Percentiles rank a stretch among this genome's conserved stretches.
These are phyloP conservation scores for Nibea albiflora DNA, from an alignment of 2,113 vertebrate genomes.

Conservation along the genomic window DNA sequence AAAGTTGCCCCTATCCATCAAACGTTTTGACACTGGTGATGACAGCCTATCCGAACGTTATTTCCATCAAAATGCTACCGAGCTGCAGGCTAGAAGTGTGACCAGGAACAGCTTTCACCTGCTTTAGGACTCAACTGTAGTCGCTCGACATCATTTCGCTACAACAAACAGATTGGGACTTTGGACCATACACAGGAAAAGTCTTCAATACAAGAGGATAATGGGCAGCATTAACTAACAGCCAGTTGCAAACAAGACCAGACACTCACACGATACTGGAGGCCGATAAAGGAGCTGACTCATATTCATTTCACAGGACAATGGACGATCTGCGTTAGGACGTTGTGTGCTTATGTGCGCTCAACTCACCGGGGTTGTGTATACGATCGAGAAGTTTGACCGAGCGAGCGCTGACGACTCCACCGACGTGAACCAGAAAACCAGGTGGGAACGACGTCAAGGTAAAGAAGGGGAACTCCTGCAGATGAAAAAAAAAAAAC, in stretches of 20 bases:
- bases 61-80: conserved; percentile 17
- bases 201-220: conserved; percentile 39
- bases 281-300: conserved; percentile 43
- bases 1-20: conserved; percentile 62
- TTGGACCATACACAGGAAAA: conserved; percentile 26
- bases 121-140: conserved; percentile 30
- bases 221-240: conserved; percentile 55
- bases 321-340: conserved; percentile 18
- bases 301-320: conserved; percentile 22
- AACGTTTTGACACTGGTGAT: conserved; percentile 19
- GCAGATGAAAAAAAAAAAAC: conserved; percentile 21
- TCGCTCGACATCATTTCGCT: conserved; percentile 12
- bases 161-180: conserved; percentile 30
- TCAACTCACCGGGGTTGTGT: conserved; percentile 94
- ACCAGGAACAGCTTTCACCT: conserved; percentile 72
- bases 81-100: conserved; percentile 2
- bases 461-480: conserved; percentile 99
- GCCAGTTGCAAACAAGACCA: conserved; percentile 43
- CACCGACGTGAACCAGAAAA: conserved; percentile 95
- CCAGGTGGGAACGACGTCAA: conserved; percentile 93
- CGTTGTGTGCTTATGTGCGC: neutral
- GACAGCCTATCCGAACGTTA: conserved; percentile 19
- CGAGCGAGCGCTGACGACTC: conserved; percentile 97
- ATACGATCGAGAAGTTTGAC: conserved; percentile 98
- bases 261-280: conserved; percentile 43